Evolutionary conservation across 2,113 vertebrate species (phyloP).

Genomic region (Hipposideros armiger): DNA sequence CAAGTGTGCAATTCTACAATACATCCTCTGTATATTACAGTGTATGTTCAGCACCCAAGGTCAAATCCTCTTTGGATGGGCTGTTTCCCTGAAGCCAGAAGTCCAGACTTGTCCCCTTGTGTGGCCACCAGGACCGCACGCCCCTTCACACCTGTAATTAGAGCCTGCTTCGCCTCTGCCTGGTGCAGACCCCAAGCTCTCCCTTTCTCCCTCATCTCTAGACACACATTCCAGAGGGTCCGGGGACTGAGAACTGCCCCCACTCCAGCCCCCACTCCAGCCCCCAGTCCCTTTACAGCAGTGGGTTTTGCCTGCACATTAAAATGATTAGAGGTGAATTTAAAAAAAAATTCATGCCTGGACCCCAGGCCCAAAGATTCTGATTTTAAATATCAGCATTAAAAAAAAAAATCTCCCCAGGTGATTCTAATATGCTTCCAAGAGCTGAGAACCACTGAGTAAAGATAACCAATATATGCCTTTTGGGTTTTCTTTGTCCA

Average conservation of each 20-base stretch:
- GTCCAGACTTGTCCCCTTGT: fast-evolving
- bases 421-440: fast-evolving
- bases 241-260: too few relatives aligned
- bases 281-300: not conserved
- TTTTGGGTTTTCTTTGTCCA: not conserved
- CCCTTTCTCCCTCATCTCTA: not conserved
- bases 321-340: not conserved
- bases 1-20: too few relatives aligned
- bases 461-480: fast-evolving
- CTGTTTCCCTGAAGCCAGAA: not conserved
- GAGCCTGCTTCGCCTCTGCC: not conserved
- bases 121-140: not conserved
- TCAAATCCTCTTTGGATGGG: not conserved
- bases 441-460: not conserved
- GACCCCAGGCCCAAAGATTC: not conserved
- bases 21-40: too few relatives aligned
- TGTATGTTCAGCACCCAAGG: too few relatives aligned
- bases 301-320: not conserved
- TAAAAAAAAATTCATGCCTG: not conserved
- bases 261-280: not conserved
- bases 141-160: too few relatives aligned
- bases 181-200: not conserved
- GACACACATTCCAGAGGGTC: not conserved
- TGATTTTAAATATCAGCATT: not conserved
- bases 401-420: not conserved